These are phyloP conservation scores for Sebastes schlegelii DNA, from an alignment of 2,113 vertebrate species.

Conservation along the genomic window DNA sequence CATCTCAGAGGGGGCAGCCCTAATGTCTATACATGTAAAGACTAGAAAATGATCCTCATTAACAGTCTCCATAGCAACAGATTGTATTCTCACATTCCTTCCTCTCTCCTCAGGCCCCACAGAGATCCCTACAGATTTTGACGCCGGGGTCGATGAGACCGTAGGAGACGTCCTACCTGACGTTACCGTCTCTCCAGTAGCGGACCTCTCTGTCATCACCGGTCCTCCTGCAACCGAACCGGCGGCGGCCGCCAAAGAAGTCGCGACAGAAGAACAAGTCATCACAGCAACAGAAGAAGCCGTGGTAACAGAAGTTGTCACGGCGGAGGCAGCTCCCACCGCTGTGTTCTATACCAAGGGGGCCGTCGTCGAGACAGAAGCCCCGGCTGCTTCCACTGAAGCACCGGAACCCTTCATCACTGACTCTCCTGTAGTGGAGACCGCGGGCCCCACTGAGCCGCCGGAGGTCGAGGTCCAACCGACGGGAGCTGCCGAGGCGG, in stretches of 20 bases:
- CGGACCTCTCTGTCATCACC: background rate
- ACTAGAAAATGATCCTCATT: background rate
- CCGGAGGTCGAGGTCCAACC: accelerated
- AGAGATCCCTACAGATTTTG: background rate
- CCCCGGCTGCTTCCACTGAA: background rate
- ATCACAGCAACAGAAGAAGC: background rate
- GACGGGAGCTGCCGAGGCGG: accelerated
- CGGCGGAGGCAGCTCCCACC: accelerated
- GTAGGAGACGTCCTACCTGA: accelerated
- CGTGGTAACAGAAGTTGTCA: background rate
- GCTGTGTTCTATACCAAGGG: background rate
- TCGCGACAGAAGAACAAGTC: background rate
- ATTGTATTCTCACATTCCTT: background rate
- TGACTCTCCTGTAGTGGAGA: background rate
- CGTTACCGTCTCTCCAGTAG: accelerated
- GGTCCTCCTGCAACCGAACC: background rate
- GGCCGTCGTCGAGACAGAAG: background rate
- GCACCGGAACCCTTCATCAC: background rate
- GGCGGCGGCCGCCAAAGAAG: accelerated
- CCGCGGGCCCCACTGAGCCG: background rate
- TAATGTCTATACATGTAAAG: too few relatives aligned
- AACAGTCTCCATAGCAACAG: background rate
- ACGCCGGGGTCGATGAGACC: accelerated
- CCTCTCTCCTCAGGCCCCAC: slow-evolving; percentile 70
- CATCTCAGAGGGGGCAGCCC: too few relatives aligned